Conservation (phyloP, 2,797 vertebrate species). For the Eidolon dupreanum region DNA sequence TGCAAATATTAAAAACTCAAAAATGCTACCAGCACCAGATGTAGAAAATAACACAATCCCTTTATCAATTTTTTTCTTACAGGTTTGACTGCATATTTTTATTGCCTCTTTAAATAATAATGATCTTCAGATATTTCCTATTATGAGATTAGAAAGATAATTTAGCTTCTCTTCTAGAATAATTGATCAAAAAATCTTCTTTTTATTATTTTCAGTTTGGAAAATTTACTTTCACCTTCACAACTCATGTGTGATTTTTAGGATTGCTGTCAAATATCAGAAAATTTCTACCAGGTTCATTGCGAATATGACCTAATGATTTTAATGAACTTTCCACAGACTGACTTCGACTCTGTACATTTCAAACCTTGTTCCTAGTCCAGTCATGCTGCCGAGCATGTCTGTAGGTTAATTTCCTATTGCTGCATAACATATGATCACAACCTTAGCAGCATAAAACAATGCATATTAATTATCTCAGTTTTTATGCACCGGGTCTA, state of each 20-base stretch:
- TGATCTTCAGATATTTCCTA: not conserved
- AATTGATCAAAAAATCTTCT: not conserved
- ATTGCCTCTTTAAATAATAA: not conserved
- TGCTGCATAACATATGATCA: not conserved
- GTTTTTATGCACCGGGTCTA: not conserved
- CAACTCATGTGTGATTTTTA: not conserved
- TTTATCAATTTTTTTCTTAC: not conserved
- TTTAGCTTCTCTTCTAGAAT: not conserved
- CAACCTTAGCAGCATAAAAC: not conserved
- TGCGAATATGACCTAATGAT: not conserved
- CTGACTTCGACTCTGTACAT: not conserved
- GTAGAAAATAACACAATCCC: not conserved
- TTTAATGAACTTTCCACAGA: not conserved
- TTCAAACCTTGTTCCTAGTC: not conserved
- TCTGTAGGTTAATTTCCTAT: not conserved
- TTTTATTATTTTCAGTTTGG: not conserved
- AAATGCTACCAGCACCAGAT: not conserved
- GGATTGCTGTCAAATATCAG: not conserved
- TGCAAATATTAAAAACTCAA: not conserved
- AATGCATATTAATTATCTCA: not conserved
- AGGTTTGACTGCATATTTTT: not conserved
- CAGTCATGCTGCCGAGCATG: not conserved
- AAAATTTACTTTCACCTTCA: not conserved
- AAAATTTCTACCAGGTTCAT: not conserved
- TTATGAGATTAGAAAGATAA: not conserved